A percentile compares a stretch with the other conserved stretches of the same genome.
These are phyloP conservation scores for Prochilodus magdalenae DNA, from an alignment of 2,113 vertebrate species.

Conservation along the genomic window DNA sequence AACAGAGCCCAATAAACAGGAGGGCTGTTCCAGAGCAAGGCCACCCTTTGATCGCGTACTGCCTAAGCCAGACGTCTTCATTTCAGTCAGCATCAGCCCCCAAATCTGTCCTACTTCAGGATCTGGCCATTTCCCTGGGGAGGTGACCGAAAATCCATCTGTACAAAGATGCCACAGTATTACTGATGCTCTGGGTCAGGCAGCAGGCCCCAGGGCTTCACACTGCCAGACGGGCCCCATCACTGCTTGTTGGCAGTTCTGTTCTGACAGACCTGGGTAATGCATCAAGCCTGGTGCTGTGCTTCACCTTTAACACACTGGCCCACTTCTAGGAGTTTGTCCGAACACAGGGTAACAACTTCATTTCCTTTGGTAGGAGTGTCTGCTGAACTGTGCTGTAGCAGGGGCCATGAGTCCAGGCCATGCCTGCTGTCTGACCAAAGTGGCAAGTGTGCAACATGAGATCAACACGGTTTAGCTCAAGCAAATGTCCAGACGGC, in stretches of 20 bases:
- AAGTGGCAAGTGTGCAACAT: conserved; percentile 29
- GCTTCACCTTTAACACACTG: conserved; percentile 7
- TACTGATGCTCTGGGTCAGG: conserved; percentile 49
- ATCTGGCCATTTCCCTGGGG: conserved; percentile 18
- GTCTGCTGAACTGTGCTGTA: not conserved
- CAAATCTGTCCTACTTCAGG: conserved; percentile 36
- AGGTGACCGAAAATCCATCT: conserved; percentile 25
- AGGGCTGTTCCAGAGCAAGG: not conserved
- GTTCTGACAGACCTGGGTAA: conserved; percentile 14
- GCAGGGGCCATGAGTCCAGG: not conserved
- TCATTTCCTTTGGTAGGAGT: not conserved
- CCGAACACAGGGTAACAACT: not conserved
- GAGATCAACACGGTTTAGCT: conserved; percentile 31
- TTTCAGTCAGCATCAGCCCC: conserved; percentile 37
- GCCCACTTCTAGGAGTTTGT: not conserved
- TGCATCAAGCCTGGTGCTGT: conserved; percentile 6
- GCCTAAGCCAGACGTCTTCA: conserved; percentile 53
- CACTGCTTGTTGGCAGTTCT: conserved; percentile 55
- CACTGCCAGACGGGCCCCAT: conserved; percentile 58
- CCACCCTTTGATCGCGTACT: conserved; percentile 28
- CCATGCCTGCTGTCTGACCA: not conserved
- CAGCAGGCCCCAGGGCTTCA: conserved; percentile 57
- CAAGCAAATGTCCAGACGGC: not conserved
- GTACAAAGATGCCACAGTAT: conserved; percentile 13
- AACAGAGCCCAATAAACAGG: conserved; percentile 24